Evolutionary conservation across 1,140 invertebrate species (phyloP).

Genomic region (Drosophila parvula): DNA sequence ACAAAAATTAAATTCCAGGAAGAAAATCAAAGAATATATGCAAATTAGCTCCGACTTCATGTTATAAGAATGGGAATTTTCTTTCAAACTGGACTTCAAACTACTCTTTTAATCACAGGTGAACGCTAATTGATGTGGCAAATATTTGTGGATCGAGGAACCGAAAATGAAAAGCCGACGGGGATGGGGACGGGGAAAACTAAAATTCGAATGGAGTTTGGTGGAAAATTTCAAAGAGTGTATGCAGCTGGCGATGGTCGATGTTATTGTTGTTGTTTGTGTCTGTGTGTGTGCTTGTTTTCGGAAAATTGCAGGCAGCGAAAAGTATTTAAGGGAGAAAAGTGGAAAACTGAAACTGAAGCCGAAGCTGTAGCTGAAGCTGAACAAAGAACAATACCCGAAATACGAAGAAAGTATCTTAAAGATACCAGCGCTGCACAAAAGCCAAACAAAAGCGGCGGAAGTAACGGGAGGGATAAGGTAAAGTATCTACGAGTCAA

Average conservation of each 20-base stretch:
- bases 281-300: slow-evolving; percentile 8
- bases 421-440: slow-evolving; percentile 45
- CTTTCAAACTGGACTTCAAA: neutral
- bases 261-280: slow-evolving; percentile 29
- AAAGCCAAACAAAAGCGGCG: slow-evolving; percentile 48
- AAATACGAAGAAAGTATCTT: slow-evolving; percentile 60
- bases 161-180: slow-evolving; percentile 6
- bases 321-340: slow-evolving; percentile 22
- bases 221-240: slow-evolving; percentile 18
- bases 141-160: slow-evolving; percentile 29
- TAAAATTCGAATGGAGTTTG: slow-evolving; percentile 15
- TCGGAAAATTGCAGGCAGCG: slow-evolving; percentile 38
- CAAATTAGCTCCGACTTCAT: neutral
- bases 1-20: neutral
- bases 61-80: neutral
- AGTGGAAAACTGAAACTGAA: slow-evolving; percentile 27
- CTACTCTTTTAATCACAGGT: slow-evolving; percentile 20
- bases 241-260: slow-evolving; percentile 30
- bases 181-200: neutral
- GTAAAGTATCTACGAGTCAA: slow-evolving; percentile 50
- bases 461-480: slow-evolving; percentile 17
- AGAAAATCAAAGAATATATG: neutral
- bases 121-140: slow-evolving; percentile 26
- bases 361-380: slow-evolving; percentile 2
- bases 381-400: slow-evolving; percentile 48